These are phyloP conservation scores for Speoplatyrhinus poulsoni DNA, from an alignment of 2,113 vertebrate genomes.

Conservation along the genomic window DNA sequence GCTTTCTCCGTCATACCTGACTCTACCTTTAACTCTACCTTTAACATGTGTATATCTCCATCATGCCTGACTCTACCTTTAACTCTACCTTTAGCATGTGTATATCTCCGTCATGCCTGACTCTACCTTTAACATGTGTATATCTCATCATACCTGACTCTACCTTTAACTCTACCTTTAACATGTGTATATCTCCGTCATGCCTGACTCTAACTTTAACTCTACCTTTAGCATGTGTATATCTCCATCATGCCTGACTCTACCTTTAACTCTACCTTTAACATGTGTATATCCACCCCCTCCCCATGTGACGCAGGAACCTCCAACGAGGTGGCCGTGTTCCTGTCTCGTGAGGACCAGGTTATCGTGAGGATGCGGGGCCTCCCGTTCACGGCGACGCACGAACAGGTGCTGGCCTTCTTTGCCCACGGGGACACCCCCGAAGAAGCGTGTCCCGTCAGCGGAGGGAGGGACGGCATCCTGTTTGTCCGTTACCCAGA, in stretches of 20 bases:
- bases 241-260: not conserved
- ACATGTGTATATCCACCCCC: slow-evolving; percentile 6
- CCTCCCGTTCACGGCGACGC: slow-evolving; percentile 91
- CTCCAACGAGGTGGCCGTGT: slow-evolving; percentile 92
- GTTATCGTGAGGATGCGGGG: slow-evolving; percentile 93
- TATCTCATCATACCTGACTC: no score
- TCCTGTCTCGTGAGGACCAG: slow-evolving; percentile 92
- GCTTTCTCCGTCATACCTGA: no score
- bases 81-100: no score
- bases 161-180: no score
- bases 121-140: no score
- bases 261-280: not conserved
- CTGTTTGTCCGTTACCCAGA: slow-evolving; percentile 95
- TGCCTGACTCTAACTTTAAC: no score
- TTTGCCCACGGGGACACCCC: slow-evolving; percentile 70
- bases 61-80: no score
- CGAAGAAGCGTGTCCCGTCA: slow-evolving; percentile 82
- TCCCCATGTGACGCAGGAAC: slow-evolving; percentile 78
- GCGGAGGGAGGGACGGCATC: slow-evolving; percentile 83
- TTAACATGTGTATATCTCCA: no score
- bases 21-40: no score
- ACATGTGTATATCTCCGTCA: no score
- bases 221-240: no score
- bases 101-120: no score
- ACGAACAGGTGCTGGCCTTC: slow-evolving; percentile 88